Evolutionary conservation across 2,888 invertebrate species (phyloP).

Genomic region (Urechis unicinctus): DNA sequence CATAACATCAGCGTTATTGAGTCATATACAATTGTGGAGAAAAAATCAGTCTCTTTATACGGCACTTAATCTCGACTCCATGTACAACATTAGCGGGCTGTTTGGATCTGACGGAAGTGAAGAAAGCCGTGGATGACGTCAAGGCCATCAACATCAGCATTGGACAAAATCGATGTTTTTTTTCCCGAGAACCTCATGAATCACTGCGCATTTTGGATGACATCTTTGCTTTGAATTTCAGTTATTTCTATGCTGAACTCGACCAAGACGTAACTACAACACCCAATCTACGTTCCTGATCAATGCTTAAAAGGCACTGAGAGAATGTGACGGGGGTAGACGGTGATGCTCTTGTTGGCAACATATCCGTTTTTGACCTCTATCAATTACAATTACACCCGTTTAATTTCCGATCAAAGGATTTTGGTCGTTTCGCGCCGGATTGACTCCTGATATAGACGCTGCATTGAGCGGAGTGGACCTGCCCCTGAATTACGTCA

Average conservation of each 20-base stretch:
- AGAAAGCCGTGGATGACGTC: constrained; percentile 1
- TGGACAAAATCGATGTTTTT: not conserved
- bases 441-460: not conserved
- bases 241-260: not conserved
- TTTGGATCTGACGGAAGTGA: constrained; percentile 24
- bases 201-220: constrained; percentile 1
- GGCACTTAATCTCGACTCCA: constrained; percentile 26
- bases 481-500: not conserved
- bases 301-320: not conserved
- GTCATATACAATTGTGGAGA: constrained; percentile 24
- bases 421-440: too few relatives aligned
- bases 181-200: not conserved
- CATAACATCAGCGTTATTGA: not conserved
- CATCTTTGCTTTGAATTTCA: not conserved
- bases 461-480: not conserved
- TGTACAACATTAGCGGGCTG: constrained; percentile 27
- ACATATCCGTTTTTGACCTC: not conserved
- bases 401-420: not conserved
- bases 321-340: not conserved
- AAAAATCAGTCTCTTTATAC: constrained; percentile 26
- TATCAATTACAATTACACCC: not conserved
- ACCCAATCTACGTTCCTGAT: not conserved
- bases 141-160: not conserved
- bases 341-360: not conserved
- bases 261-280: not conserved